Evolutionary conservation across 2,113 vertebrate species (phyloP).

Genomic region (Canis aureus): DNA sequence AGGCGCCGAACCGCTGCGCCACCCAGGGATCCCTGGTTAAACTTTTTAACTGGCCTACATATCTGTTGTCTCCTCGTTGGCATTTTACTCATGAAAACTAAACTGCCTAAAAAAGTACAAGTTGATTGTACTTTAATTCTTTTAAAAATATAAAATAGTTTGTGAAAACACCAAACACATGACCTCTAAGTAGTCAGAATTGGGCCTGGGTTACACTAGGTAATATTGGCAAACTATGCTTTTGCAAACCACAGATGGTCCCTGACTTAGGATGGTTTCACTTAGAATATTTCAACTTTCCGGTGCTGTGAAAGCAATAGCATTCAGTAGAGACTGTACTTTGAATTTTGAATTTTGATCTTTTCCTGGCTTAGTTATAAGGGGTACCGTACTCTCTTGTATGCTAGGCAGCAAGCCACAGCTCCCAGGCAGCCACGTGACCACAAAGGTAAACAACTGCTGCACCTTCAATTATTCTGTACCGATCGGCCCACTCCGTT

Average conservation of each 20-base stretch:
- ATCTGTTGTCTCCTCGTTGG: neutral
- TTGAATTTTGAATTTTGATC: neutral
- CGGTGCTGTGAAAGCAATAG: neutral
- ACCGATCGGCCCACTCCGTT: neutral
- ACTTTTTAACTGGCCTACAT: neutral
- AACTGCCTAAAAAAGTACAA: neutral
- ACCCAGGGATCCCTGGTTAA: neutral
- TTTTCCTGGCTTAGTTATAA: neutral
- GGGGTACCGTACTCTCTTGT: neutral
- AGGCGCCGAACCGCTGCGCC: no score
- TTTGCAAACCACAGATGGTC: neutral
- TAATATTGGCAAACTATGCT: neutral
- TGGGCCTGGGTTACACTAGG: neutral
- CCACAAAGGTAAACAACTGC: neutral
- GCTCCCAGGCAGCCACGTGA: neutral
- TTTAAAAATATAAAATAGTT: constrained; percentile 32
- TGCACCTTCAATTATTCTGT: neutral
- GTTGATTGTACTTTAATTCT: constrained; percentile 31
- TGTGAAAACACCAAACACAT: constrained; percentile 37
- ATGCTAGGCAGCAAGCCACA: neutral
- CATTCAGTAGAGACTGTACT: neutral
- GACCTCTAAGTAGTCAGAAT: constrained; percentile 7
- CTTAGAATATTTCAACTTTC: neutral
- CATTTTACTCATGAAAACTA: constrained; percentile 42
- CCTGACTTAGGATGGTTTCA: neutral